Base-by-base conservation (phyloP, 2,888 invertebrate genomes). In the Cremastobaeus sp. region DNA sequence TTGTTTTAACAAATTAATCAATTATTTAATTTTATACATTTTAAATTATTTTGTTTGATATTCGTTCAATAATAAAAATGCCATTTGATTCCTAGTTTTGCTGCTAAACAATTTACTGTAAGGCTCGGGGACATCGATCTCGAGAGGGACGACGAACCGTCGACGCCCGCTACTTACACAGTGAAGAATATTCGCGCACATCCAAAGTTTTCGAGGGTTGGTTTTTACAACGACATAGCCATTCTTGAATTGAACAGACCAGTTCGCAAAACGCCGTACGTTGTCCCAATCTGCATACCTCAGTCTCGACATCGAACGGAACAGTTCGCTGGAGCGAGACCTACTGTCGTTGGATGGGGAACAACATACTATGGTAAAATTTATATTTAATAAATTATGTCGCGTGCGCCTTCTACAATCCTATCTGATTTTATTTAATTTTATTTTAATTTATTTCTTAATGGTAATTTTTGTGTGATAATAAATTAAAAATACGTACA, bases 161-260 rank as follows among this genome's bases (percentile, higher is more conserved):
- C 96, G 0, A 91, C 93, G 0, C 96, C 96, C 0, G 93, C 94
- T 52, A 95, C 95, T 0, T 92, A 94, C 82, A 90, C 92, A 2
- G 96, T 96, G 14, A 90, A 91, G 11, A 93, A 93, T 73, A 94
- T 96, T 18, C 90, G 92, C 32, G 94, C 95, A 0, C 97, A 97
- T 88, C 93, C 94, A 14, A 89, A 94, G 83, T 97, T 97, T 89
- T 95, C 94, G 5, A 90, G 96, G 52, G 93, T 95, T 64, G 96
- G 96, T n/a, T 97, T 95, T 87, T 97, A 96, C 87, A 97, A 98
- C 79, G 98, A 98, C 84, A 95, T 98, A 69, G 98, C 97, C 0
- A 87, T 96, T n/a, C 88, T 96, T 37, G 92, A 93, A 76, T 87
- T 96, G 18, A 92, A 88, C 30, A 81, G 93, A 50, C 92, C 93